A percentile compares a stretch with the other conserved stretches of the same genome.
Conservation (phyloP, 2,113 vertebrate genomes). For the Montifringilla adamsi region DNA sequence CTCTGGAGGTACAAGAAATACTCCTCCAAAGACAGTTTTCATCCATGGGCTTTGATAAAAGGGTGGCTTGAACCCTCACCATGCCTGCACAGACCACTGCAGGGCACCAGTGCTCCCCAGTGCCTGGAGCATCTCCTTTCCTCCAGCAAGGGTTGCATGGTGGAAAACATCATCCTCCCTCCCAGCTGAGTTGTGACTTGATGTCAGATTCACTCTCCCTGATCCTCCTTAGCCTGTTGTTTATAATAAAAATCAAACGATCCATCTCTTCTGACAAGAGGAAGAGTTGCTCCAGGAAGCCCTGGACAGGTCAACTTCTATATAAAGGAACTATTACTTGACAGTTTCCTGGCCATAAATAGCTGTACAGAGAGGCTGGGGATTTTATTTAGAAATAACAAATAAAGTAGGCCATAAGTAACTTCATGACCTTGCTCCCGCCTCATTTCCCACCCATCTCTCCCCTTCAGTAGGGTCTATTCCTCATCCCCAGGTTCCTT, state of each 20-base stretch:
- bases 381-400: conserved; percentile 57
- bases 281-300: conserved; percentile 65
- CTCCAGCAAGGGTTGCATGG: not conserved
- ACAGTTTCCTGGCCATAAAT: conserved; percentile 65
- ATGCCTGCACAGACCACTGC: accelerated
- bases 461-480: not conserved
- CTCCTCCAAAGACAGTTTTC: not conserved
- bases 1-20: not conserved
- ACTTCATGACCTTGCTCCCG: not conserved
- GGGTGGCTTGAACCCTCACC: accelerated
- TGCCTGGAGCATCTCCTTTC: not conserved
- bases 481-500: not conserved
- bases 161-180: not conserved
- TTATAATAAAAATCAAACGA: conserved; percentile 33
- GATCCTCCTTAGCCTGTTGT: conserved; percentile 45
- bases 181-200: not conserved
- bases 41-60: not conserved
- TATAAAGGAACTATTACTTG: conserved; percentile 62
- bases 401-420: not conserved
- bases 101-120: not conserved
- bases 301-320: conserved; percentile 53
- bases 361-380: not conserved
- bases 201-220: conserved; percentile 18
- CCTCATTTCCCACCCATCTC: not conserved
- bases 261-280: conserved; percentile 41